Conservation (phyloP, 2,888 invertebrate species). For the Plusia festucae region DNA sequence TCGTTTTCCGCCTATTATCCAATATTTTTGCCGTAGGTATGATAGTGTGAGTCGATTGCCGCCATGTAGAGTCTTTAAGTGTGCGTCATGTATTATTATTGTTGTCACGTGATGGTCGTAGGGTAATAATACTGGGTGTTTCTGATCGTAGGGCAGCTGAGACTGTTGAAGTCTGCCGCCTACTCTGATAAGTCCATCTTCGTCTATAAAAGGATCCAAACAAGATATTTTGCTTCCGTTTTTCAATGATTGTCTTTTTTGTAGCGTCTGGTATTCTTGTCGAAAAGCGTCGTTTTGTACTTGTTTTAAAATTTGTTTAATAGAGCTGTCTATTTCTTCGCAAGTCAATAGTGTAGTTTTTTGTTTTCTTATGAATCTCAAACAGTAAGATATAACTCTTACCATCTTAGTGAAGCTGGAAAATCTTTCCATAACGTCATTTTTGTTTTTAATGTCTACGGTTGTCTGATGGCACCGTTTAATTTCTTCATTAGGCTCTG, state of each 20-base stretch:
- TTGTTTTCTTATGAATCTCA: neutral
- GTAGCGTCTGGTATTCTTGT: neutral
- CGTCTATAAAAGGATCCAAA: conserved; percentile 23
- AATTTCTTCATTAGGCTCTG: neutral
- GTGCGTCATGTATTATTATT: neutral
- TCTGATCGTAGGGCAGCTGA: neutral
- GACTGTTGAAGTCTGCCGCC: conserved; percentile 26
- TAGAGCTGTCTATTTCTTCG: neutral
- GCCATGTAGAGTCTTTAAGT: no score
- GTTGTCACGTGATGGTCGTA: conserved; percentile 5
- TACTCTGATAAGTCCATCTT: conserved; percentile 19
- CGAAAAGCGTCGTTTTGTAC: neutral
- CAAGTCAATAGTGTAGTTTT: neutral
- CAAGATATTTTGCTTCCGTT: neutral
- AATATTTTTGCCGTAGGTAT: no score
- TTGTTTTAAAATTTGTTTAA: neutral
- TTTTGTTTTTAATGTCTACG: no score
- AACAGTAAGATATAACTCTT: conserved; percentile 2
- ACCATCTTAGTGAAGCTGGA: conserved; percentile 1
- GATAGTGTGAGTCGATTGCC: no score
- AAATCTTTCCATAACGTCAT: neutral
- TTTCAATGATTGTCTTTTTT: neutral
- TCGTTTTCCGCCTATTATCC: no score
- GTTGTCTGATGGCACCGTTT: neutral
- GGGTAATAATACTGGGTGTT: conserved; percentile 6